Evolutionary conservation across 2,797 vertebrate genomes (phyloP), one percentile per base, ranked within the genome.

Genomic region (Forpus xanthops): DNA sequence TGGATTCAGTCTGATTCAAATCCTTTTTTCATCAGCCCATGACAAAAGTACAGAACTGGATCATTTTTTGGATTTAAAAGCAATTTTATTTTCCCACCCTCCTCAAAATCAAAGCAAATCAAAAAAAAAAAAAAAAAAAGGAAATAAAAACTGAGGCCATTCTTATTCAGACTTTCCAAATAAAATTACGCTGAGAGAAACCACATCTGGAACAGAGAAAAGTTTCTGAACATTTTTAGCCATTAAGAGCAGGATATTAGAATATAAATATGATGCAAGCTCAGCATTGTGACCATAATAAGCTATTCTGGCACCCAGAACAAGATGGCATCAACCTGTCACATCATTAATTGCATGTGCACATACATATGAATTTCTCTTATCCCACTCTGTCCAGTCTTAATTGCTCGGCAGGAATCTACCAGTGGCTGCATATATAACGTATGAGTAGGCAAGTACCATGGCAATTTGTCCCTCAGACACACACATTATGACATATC

Each of bases 131-230:
- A 19, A 33, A 7, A 55, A 41, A 31, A 15, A 28, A 15, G 3
- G 41, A 24, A 28, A 5, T 3, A 33, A 11, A 17, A 16, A 2
- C 5, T 8, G 68, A 94, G 25, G 37, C 10, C 4, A 28, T 70
- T 87, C 7, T 66, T 74, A 47, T 84, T 89, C 45, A 88, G 58
- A 89, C 31, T 88, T 94, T 89, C 72, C 50, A 78, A 75, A 89
- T 85, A 80, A 93, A 85, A 28, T 81, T 82, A 24, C 6, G 5
- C 74, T 74, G 67, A 41, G 27, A 53, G 3, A 8, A 39, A 83
- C 0, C 2, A 24, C 23, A 44, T 88, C 66, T 95, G 58, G n/a
- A 94, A 49, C 6, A 42, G 56, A 87, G 18, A 87, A 89, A 77
- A 81, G 28, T 64, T 81, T 92, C 28, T 88, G 52, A 79, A 74